Evolutionary conservation across 2,113 vertebrate species (phyloP).

Genomic region (Poeciliopsis occidentalis): DNA sequence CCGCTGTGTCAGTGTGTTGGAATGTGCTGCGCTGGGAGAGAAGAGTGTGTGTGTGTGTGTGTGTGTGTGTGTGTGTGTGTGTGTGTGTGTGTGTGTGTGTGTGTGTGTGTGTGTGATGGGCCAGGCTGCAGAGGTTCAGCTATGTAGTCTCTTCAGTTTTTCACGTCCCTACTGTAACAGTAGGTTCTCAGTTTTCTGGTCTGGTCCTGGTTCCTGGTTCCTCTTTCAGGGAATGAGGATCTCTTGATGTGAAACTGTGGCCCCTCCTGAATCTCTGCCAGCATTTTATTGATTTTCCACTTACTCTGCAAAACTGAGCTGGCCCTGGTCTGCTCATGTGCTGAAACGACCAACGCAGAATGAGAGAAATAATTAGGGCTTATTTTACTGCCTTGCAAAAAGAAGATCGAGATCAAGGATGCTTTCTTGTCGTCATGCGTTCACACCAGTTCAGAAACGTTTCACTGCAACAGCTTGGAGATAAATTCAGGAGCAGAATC

Average conservation of each 20-base stretch:
- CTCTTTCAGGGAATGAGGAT: constrained; percentile 1
- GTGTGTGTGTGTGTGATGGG: neutral
- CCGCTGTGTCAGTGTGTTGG: constrained; percentile 68
- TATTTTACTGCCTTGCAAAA: no score
- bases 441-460: no score
- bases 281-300: neutral
- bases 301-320: no score
- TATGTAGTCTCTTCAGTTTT: neutral
- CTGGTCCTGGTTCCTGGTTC: constrained; percentile 1
- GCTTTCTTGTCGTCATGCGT: no score
- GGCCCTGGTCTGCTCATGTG: no score
- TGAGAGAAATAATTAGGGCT: no score
- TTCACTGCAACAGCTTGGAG: no score
- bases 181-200: no score
- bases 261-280: neutral
- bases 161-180: neutral
- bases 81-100: no score
- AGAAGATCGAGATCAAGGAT: no score
- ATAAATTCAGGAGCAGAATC: no score
- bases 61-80: neutral
- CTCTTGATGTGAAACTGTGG: neutral
- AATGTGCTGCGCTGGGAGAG: constrained; percentile 76
- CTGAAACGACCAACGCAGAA: no score
- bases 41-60: constrained; percentile 2
- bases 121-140: constrained; percentile 15